Evolutionary conservation across 2,888 invertebrate genomes (phyloP), one percentile per base, ranked within the genome.

Genomic region (Eristalinus aeneus): DNA sequence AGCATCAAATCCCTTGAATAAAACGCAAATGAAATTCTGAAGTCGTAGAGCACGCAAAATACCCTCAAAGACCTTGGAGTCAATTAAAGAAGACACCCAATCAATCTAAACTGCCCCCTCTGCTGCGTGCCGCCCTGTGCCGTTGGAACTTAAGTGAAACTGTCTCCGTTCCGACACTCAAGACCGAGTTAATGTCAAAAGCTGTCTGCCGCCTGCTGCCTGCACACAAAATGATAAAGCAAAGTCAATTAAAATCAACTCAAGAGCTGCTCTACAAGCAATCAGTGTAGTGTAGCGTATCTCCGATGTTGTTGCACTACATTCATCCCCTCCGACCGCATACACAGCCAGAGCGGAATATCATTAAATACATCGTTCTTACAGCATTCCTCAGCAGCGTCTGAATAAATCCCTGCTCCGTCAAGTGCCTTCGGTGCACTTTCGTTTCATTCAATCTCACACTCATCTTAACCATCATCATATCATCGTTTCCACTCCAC

Each of bases 391-490:
- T 16, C 56, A 16, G 31, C 22, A 34, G 20, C 27, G 5, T 27
- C 27, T 27, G 5, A 27, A 5, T 27, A 64, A n/a, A 12, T 16
- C 12, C 12, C 53, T 53, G 53, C 53, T 53, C 12, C 12, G 5
- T 53, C 53, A 11, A 12, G n/a, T 16, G 53, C 16, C 12, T 9
- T 5, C 6, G n/a, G 23, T 27, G 22, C 23, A 56, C 56, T 56
- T 27, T 22, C 23, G 16, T 64, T 56, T 58, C 31, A 67, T 79
- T 79, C 68, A 79, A 79, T 80, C 68, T 64, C 32, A 54, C 69
- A 68, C 63, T 53, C 80, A 53, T 65, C 69, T 74, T 72, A 67
- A 63, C 67, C 60, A 76, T 67, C 67, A 76, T 72, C 75, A 67
- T 63, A 65, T 31, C 65, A 76, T 65, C 65, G 72, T 77, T 67